Base-by-base conservation (phyloP, 2,888 invertebrate genomes). In the Clunio marinus region DNA sequence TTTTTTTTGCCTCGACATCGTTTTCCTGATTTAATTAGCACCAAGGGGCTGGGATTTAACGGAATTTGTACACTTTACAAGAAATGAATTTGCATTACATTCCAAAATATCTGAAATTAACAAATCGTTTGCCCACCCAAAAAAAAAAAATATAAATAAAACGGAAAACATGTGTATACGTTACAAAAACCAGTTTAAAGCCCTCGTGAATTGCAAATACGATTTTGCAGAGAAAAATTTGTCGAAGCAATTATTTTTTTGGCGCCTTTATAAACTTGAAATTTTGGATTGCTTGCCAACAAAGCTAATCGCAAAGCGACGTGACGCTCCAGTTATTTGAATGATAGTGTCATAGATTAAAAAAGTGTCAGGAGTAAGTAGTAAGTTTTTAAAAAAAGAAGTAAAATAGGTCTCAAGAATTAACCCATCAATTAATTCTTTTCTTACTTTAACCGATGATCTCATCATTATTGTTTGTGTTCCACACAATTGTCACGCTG, bases 391-490 rank as follows among this genome's bases (percentile, higher is more conserved):
- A n/a, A n/a, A n/a, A n/a, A n/a, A n/a, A n/a, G n/a, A n/a, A n/a
- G n/a, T n/a, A n/a, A n/a, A n/a, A n/a, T n/a, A n/a, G n/a, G n/a
- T n/a, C n/a, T n/a, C n/a, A n/a, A n/a, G 13, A 4, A n/a, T 22
- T 51, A 51, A 51, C 13, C 22, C 7, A 51, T 51, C 51, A 51
- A 51, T 51, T 51, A 51, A 51, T 22, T 20, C 5, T 17, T 32
- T 32, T 32, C 13, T 8, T 13, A 32, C 13, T 32, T 32, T 13
- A 32, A 32, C 35, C 7, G 35, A 32, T 32, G 35, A 32, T 5
- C 5, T 32, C 35, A 32, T 32, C 35, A 13, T 13, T 5, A 5
- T 32, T 13, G 35, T 32, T 5, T 32, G 35, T 8, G 35, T 13
- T 32, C 13, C 7, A 32, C 35, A 32, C 35, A 13, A 32, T 32